Evolutionary conservation across 2,797 vertebrate species (phyloP), one percentile per base, ranked within the genome.

Genomic region (Setipinna tenuifilis): DNA sequence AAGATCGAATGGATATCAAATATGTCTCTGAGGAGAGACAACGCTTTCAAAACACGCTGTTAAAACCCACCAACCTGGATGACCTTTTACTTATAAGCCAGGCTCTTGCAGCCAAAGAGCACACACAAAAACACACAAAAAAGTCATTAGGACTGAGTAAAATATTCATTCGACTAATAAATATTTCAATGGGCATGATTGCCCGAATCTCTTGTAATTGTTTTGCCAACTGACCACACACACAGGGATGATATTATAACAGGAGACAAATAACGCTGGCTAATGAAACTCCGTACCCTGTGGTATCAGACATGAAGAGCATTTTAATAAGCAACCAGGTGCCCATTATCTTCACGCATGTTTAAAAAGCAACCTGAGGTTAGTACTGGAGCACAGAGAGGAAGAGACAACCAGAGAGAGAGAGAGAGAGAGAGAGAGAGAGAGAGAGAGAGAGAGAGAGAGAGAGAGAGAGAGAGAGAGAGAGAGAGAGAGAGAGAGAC

Each of bases 1-100:
- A 87, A 83, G 31, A 87, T 86, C 85, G 83, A 71, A 84, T 80
- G 48, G 83, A 88, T 57, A 87, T 85, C 62, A 85, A 83, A 88
- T 58, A 75, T 85, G 68, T 65, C 82, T 84, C 62, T 58, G 35
- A 82, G 17, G 78, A 83, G 83, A 83, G 62, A 81, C 83, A 28
- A 75, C 44, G 23, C 31, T 83, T 84, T 86, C 41, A 83, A 90
- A 85, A 82, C 44, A 58, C 17, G 25, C 81, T 71, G 48, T 82
- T 86, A 83, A 82, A 75, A 41, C 50, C 50, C 50, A 3, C 81
- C 65, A 82, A 54, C 23, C 28, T 19, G 25, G 28, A 75, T 75
- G 28, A 75, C 68, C 68, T 75, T 75, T 75, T 75, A 0, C 16
- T 31, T 75, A 16, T 35, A 31, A 75, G 28, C 14, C 12, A 75